These are phyloP conservation scores for Myiotriccus ornatus DNA, from an alignment of 2,797 vertebrate genomes.

Conservation along the genomic window DNA sequence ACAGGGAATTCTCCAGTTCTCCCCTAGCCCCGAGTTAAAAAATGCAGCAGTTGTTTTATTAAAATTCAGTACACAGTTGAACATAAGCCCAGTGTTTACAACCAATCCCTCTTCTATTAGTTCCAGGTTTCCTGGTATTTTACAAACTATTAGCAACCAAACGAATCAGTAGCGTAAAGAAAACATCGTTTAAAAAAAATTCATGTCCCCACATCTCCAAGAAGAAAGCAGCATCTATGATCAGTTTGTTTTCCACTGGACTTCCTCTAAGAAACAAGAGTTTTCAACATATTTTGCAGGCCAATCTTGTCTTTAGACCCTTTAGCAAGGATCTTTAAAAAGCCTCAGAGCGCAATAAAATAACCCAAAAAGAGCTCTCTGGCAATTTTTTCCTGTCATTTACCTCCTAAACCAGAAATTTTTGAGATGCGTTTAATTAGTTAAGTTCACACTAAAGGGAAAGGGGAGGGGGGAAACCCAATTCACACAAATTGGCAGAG, in stretches of 20 bases:
- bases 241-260: not conserved
- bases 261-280: not conserved
- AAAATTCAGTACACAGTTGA: slow-evolving; percentile 28
- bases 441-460: not conserved
- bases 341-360: not conserved
- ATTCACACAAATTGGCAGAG: not conserved
- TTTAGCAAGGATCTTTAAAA: not conserved
- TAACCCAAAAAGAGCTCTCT: not conserved
- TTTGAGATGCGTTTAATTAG: not conserved
- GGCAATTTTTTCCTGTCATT: not conserved
- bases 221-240: not conserved
- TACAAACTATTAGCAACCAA: slow-evolving; percentile 5
- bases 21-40: slow-evolving; percentile 4
- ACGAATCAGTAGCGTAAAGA: slow-evolving; percentile 44
- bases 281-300: not conserved
- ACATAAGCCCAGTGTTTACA: slow-evolving; percentile 52
- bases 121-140: not conserved
- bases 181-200: not conserved
- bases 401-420: not conserved
- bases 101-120: not conserved
- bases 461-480: not conserved
- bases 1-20: not conserved
- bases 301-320: not conserved
- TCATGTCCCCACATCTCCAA: not conserved
- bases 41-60: slow-evolving; percentile 48